Evolutionary conservation across 2,113 vertebrate genomes (phyloP).

Genomic region (Heliornis fulica): DNA sequence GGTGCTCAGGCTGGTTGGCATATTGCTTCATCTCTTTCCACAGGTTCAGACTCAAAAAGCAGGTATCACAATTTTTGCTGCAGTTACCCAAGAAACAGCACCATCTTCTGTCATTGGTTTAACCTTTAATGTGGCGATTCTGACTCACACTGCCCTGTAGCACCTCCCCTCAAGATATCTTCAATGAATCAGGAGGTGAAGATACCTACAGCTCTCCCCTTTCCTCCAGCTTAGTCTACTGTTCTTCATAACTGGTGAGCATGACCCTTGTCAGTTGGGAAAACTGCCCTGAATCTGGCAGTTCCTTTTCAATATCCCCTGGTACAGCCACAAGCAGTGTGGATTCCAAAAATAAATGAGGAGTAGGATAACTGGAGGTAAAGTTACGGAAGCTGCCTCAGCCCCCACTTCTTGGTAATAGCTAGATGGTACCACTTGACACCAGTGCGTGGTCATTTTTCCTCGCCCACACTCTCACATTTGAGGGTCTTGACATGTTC

Average conservation of each 20-base stretch:
- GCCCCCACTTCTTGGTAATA: neutral
- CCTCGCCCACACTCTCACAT: neutral
- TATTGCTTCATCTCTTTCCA: neutral
- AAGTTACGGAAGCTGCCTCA: slow-evolving; percentile 56
- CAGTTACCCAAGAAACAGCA: neutral
- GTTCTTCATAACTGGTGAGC: neutral
- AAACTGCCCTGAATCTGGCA: neutral
- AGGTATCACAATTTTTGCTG: neutral
- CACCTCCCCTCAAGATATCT: neutral
- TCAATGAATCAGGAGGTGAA: neutral
- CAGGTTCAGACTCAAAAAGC: neutral
- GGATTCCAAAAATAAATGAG: slow-evolving; percentile 42
- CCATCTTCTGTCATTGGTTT: neutral
- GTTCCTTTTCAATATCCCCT: neutral
- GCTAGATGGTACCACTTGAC: neutral
- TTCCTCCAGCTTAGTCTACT: neutral
- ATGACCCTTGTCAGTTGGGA: neutral
- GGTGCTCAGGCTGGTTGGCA: neutral
- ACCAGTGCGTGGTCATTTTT: neutral
- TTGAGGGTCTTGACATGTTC: neutral
- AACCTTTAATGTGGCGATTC: neutral
- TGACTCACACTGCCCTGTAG: neutral
- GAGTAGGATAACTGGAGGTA: slow-evolving; percentile 52
- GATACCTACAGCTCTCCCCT: neutral
- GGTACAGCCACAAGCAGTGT: neutral